Conservation (phyloP, 2,797 vertebrate species). For the Crypturellus tataupa region DNA sequence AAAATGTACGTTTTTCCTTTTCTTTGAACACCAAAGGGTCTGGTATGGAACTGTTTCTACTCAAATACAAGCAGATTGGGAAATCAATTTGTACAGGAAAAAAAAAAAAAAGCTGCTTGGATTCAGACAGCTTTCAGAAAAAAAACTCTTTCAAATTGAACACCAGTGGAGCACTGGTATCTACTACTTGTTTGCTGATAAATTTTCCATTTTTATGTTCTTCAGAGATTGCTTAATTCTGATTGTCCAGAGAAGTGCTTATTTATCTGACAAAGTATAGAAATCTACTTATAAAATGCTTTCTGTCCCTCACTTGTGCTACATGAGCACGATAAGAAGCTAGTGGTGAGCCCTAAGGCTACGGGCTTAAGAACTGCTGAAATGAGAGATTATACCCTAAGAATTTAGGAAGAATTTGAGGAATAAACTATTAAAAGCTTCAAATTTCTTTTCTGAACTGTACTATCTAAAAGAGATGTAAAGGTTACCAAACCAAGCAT, state of each 20-base stretch:
- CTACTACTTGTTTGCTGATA: neutral
- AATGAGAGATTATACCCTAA: conserved; percentile 10
- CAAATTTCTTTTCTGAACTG: conserved; percentile 17
- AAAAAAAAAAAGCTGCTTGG: neutral
- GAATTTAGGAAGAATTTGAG: conserved; percentile 29
- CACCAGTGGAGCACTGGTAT: neutral
- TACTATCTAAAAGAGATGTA: neutral
- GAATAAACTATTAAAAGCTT: conserved; percentile 35
- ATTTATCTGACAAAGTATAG: neutral
- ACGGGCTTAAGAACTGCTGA: conserved; percentile 18
- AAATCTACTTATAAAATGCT: conserved; percentile 23
- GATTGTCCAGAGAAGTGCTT: neutral
- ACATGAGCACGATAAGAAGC: neutral
- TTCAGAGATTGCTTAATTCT: conserved; percentile 2
- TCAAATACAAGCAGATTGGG: neutral
- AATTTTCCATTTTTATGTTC: neutral
- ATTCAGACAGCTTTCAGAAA: conserved; percentile 23
- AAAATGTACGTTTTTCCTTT: conserved; percentile 15
- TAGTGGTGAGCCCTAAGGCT: conserved; percentile 7
- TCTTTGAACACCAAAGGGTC: neutral
- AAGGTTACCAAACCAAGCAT: conserved; percentile 18
- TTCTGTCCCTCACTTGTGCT: neutral
- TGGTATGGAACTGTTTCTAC: neutral
- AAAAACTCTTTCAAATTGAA: neutral
- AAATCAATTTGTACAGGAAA: conserved; percentile 28